Evolutionary conservation across 2,888 invertebrate genomes (phyloP).

Genomic region (Epirrita christyi): DNA sequence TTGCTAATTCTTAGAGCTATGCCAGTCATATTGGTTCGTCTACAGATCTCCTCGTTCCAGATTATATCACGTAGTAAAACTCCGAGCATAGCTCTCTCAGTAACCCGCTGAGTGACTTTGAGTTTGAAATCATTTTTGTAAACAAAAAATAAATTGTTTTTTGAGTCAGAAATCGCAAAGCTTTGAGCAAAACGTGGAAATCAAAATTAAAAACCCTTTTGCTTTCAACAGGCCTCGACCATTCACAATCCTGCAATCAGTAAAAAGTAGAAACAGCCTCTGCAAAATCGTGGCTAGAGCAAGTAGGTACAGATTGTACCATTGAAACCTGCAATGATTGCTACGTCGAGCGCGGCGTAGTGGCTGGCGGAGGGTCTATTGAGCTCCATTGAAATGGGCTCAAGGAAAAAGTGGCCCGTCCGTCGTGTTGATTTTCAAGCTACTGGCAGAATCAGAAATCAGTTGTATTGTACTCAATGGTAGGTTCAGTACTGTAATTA

Average conservation of each 20-base stretch:
- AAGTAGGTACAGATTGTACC: slow-evolving; percentile 4
- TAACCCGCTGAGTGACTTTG: too few relatives aligned
- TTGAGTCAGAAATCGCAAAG: too few relatives aligned
- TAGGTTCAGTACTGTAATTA: too few relatives aligned
- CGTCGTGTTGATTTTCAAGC: slow-evolving; percentile 9
- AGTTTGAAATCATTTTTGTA: too few relatives aligned
- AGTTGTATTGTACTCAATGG: neutral
- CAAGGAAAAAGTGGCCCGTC: slow-evolving; percentile 1
- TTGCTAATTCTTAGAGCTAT: too few relatives aligned
- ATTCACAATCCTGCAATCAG: slow-evolving; percentile 24
- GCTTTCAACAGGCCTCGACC: slow-evolving; percentile 11
- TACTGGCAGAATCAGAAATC: slow-evolving; percentile 1
- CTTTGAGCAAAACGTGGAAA: slow-evolving; percentile 5
- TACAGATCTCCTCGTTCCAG: too few relatives aligned
- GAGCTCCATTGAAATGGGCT: slow-evolving; percentile 10
- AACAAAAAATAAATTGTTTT: too few relatives aligned
- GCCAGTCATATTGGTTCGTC: too few relatives aligned
- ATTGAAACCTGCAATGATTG: slow-evolving; percentile 28
- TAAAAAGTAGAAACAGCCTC: slow-evolving; percentile 15
- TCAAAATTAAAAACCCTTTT: slow-evolving; percentile 10
- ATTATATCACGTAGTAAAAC: too few relatives aligned
- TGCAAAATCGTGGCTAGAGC: slow-evolving; percentile 7
- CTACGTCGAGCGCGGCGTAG: slow-evolving; percentile 12
- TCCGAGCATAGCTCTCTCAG: too few relatives aligned
- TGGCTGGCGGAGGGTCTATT: slow-evolving; percentile 13